Evolutionary conservation across 2,797 vertebrate genomes (phyloP).

Genomic region (Diplodus sargus): DNA sequence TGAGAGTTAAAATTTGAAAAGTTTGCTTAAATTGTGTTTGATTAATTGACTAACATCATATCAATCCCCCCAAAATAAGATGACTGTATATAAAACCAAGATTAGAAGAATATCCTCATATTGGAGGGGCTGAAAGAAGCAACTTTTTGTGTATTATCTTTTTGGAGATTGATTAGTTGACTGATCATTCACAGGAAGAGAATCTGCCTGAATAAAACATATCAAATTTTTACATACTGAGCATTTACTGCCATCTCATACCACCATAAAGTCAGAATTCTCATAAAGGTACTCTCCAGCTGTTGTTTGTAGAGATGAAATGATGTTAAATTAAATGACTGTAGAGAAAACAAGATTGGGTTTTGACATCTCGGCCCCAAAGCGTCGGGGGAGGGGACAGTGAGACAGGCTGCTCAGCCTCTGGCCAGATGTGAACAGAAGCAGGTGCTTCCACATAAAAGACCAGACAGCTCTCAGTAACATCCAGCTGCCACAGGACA

Average conservation of each 20-base stretch:
- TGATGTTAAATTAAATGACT: not conserved
- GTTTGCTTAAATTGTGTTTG: too few relatives aligned
- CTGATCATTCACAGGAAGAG: not conserved
- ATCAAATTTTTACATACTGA: not conserved
- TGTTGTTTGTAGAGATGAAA: not conserved
- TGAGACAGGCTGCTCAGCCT: constrained; percentile 22
- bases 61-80: too few relatives aligned
- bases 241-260: not conserved
- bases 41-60: too few relatives aligned
- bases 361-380: constrained; percentile 12
- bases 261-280: not conserved
- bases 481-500: constrained; percentile 37
- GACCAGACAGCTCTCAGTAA: constrained; percentile 17
- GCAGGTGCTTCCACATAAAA: constrained; percentile 35
- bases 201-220: not conserved
- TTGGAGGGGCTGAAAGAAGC: too few relatives aligned
- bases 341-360: not conserved
- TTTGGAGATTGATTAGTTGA: not conserved
- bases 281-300: not conserved
- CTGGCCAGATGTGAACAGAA: constrained; percentile 49
- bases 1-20: too few relatives aligned
- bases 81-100: not conserved
- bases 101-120: not conserved
- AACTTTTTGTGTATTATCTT: not conserved
- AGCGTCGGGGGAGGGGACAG: not conserved